Conservation (phyloP, 2,888 invertebrate species). For the Euproctis similis region DNA sequence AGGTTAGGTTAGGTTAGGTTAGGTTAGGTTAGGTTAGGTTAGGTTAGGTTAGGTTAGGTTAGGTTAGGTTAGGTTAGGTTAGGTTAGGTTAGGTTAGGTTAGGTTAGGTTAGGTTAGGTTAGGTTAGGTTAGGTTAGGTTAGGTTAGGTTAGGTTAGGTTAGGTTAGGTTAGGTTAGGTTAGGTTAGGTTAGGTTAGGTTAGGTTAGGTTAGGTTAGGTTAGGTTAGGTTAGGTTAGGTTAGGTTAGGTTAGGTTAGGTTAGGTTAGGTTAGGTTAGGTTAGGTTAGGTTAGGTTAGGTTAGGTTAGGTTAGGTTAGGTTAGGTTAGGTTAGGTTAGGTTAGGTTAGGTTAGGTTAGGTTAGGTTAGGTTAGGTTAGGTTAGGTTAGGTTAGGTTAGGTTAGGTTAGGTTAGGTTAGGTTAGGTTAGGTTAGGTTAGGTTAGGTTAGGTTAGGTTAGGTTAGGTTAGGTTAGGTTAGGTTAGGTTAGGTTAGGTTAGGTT, state of each 20-base stretch:
- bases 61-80: conserved; percentile 9
- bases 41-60: conserved; percentile 8
- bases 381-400: too few relatives aligned
- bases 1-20: conserved; percentile 6
- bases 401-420: too few relatives aligned
- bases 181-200: conserved; percentile 11
- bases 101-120: conserved; percentile 11
- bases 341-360: too few relatives aligned
- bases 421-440: too few relatives aligned
- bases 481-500: too few relatives aligned
- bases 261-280: conserved; percentile 11
- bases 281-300: conserved; percentile 10
- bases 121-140: conserved; percentile 11
- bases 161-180: conserved; percentile 11
- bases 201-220: conserved; percentile 11
- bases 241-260: conserved; percentile 11
- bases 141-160: conserved; percentile 11
- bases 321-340: conserved; percentile 10
- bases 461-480: too few relatives aligned
- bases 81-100: conserved; percentile 11
- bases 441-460: too few relatives aligned
- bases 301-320: conserved; percentile 11
- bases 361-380: too few relatives aligned
- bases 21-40: conserved; percentile 8
- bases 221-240: conserved; percentile 11